A percentile compares a stretch with the other conserved stretches of the same genome.
Evolutionary conservation across 1,140 invertebrate genomes (phyloP).

Genomic region (Drosophila albomicans): DNA sequence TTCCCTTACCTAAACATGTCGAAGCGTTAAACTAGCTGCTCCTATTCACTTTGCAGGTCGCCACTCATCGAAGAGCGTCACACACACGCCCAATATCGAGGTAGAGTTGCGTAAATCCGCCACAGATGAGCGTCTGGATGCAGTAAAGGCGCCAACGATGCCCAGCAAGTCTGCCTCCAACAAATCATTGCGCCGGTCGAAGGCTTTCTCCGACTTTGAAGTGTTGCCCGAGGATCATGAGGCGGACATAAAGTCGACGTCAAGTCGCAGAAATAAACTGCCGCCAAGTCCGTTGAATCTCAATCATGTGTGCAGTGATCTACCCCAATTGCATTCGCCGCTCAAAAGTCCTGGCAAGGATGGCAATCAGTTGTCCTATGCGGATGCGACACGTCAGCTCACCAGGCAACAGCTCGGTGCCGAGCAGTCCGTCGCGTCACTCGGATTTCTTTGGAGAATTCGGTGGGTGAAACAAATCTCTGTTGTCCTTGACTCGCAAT

Average conservation of each 20-base stretch:
- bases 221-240: slow-evolving; percentile 79
- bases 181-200: slow-evolving; percentile 74
- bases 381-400: slow-evolving; percentile 68
- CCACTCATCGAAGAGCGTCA: slow-evolving; percentile 80
- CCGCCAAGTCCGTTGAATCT: slow-evolving; percentile 80
- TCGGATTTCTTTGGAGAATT: slow-evolving; percentile 87
- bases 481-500: not conserved
- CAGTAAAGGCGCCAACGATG: slow-evolving; percentile 39
- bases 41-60: slow-evolving; percentile 46
- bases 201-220: slow-evolving; percentile 78
- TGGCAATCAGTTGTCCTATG: slow-evolving; percentile 44
- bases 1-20: not conserved
- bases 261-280: slow-evolving; percentile 56
- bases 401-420: slow-evolving; percentile 86
- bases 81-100: slow-evolving; percentile 46
- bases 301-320: slow-evolving; percentile 77
- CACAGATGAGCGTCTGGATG: slow-evolving; percentile 64
- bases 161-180: slow-evolving; percentile 73
- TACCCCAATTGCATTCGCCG: slow-evolving; percentile 73
- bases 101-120: slow-evolving; percentile 63
- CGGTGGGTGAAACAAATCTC: slow-evolving; percentile 42
- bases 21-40: not conserved
- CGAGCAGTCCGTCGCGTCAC: slow-evolving; percentile 88
- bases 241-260: slow-evolving; percentile 70
- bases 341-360: slow-evolving; percentile 77